These are phyloP conservation scores for Pinctada fucata DNA, from an alignment of 2,888 invertebrate genomes.

Conservation along the genomic window DNA sequence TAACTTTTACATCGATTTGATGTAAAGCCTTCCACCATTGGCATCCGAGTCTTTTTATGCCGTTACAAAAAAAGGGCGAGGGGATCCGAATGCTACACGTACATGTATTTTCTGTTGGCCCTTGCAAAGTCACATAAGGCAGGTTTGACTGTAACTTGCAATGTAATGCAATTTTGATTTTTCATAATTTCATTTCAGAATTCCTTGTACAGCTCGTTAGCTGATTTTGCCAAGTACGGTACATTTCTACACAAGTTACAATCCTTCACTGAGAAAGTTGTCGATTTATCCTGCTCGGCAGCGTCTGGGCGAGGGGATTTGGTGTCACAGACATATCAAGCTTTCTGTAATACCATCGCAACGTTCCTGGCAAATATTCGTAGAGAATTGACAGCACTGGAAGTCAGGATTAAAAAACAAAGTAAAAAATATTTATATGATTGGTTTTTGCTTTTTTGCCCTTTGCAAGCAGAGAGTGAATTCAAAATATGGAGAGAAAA, in stretches of 20 bases:
- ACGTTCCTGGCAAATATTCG: conserved; percentile 61
- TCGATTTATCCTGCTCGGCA: neutral
- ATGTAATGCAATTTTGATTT: no score
- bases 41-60: no score
- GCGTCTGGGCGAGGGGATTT: conserved; percentile 14
- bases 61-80: no score
- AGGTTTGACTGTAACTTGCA: no score
- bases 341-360: conserved; percentile 65
- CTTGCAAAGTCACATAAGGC: no score
- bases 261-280: conserved; percentile 34
- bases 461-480: no score
- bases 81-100: no score
- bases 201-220: conserved; percentile 54
- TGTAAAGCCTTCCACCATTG: no score
- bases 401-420: conserved; percentile 65
- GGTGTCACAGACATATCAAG: conserved; percentile 68
- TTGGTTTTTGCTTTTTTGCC: neutral
- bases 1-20: no score
- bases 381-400: conserved; percentile 54
- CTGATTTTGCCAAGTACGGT: conserved; percentile 60
- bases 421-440: conserved; percentile 58
- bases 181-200: conserved; percentile 52
- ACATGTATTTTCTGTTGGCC: no score
- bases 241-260: conserved; percentile 60
- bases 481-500: no score